Evolutionary conservation across 1,140 invertebrate genomes (phyloP), one percentile per base, ranked within the genome.

Genomic region (Trachymyrmex cornetzi): DNA sequence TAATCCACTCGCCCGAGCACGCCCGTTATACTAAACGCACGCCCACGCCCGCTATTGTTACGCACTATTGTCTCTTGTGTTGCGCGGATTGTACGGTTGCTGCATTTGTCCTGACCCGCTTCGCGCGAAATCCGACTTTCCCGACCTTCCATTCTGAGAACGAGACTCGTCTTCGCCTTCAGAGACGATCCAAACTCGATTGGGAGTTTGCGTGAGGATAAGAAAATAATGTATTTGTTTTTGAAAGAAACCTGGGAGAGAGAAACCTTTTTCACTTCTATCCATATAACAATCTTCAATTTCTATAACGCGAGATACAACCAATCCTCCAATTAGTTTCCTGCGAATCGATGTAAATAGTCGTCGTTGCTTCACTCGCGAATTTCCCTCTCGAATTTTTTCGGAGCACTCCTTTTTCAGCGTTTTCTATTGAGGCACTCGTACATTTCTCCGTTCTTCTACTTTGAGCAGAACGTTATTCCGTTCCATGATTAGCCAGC

Each of bases 1-100:
- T 81, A 81, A 81, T 81, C 48, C 9, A 69, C 22, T 71, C 22
- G 64, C 30, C n/a, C 77, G 27, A 69, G 48, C 77, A 80, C 19
- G 44, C 30, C 48, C 48, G 11, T 81, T 30, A 81, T 55, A 16
- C 16, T 69, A 81, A 69, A 53, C 30, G 48, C 66, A 81, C 77
- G 27, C 74, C 55, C 30, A 34, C 34, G 34, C 16, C 74, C 53
- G 53, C 57, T 79, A 79, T 79, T 67, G 77, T 79, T 50, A 44
- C n/a, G 63, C 75, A 66, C 48, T 22, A 81, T 71, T 71, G 64
- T 81, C 16, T 57, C 9, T 30, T 64, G 24, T n/a, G 11, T 81
- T 55, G 3, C 30, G 77, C 30, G 30, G n/a, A 81, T 81, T 27
- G 30, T 48, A 66, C 19, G 19, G 44, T 67, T 16, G 77, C 30